A percentile compares a stretch with the other conserved stretches of the same genome.
Evolutionary conservation across 2,113 vertebrate genomes (phyloP).

Genomic region (Vireo altiloquus): DNA sequence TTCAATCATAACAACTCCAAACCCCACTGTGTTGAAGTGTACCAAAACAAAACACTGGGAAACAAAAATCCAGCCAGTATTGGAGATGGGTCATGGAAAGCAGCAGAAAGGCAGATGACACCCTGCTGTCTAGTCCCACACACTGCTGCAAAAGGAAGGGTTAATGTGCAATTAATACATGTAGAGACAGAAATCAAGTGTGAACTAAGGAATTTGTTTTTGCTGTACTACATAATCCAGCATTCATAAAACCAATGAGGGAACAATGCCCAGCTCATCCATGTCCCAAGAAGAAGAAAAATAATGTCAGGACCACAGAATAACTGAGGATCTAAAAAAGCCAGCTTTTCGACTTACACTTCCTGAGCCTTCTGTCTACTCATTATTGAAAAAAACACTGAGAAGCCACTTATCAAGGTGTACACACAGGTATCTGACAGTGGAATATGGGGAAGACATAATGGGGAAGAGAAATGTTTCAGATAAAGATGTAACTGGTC

Average conservation of each 20-base stretch:
- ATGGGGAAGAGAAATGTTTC: background rate
- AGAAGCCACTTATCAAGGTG: background rate
- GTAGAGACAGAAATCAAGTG: background rate
- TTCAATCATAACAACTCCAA: background rate
- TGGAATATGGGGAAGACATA: background rate
- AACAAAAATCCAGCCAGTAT: background rate
- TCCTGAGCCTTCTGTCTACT: background rate
- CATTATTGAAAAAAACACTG: background rate
- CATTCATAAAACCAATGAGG: background rate
- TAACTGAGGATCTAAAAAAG: background rate
- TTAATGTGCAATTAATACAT: background rate
- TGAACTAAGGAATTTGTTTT: background rate
- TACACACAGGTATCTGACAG: background rate
- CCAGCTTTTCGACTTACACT: background rate
- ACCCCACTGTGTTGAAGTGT: background rate
- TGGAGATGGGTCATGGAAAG: background rate
- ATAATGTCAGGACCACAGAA: background rate
- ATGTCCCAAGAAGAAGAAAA: background rate
- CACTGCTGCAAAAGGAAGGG: fast-evolving
- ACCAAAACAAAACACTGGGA: background rate
- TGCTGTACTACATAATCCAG: background rate
- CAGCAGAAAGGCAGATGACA: background rate
- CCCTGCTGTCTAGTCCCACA: background rate
- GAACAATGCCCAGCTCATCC: background rate
- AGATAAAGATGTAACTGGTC: background rate